Evolutionary conservation across 2,113 vertebrate species (phyloP), one percentile per base, ranked within the genome.

Genomic region (Sturnus vulgaris): DNA sequence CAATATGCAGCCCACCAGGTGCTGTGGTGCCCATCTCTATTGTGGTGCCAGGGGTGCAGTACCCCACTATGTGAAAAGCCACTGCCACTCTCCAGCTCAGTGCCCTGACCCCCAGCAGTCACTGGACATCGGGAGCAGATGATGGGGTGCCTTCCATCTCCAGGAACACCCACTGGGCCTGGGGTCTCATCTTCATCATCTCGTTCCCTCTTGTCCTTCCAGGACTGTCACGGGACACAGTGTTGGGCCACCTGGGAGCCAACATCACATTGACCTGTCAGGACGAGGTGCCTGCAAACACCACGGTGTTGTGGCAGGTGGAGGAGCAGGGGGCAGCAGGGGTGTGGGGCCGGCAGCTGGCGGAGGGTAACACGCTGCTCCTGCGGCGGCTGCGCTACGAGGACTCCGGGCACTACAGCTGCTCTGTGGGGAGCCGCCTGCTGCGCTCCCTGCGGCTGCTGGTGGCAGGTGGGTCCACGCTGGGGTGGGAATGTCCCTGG

Each of bases 391-490:
- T 97, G 78, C 88, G 70, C 63, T 28, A 47, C 14, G 81, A 76
- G 2, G 88, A 97, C 61, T 94, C 97, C 0, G 98, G 97, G 16
- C 90, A 44, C 79, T 98, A 98, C 59, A 75, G 81, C 1, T 98
- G 98, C 90, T 93, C 55, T 3, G 12, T 4, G 31, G 91, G 82
- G 0, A 76, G 61, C 8, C 90, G 0, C 11, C 37, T 3, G 1
- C 72, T 77, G 3, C 92, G 90, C 19, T 75, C 82, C 6, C 71
- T 97, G 73, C 85, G 7, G 8, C 71, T 98, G 75, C 79, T 98
- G 57, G 97, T 98, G 35, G 96, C 96, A 50, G 98, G 98, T 98
- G 90, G 97, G 97, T 71, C 4, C 22, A 0, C 5, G 12, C 49
- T 5, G 12, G 59, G 4, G 33, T 3, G 61, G 31, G 22, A 28